Evolutionary conservation across 1,140 invertebrate species (phyloP).

Genomic region (Eumaeus atala): DNA sequence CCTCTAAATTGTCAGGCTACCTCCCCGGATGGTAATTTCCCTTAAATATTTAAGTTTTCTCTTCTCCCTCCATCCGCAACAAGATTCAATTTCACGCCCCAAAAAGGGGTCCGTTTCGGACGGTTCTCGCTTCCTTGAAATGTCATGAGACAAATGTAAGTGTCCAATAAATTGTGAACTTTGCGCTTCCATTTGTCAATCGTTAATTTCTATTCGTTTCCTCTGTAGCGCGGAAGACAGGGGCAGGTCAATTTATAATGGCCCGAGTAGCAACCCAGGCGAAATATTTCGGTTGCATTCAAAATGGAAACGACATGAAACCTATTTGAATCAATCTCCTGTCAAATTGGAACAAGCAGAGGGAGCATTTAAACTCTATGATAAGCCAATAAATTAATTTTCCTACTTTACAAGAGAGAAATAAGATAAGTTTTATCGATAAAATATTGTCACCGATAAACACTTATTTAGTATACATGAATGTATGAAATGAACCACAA

Average conservation of each 20-base stretch:
- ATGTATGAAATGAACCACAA: not conserved
- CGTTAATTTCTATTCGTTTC: constrained; percentile 25
- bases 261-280: constrained; percentile 36
- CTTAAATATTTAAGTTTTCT: constrained; percentile 72
- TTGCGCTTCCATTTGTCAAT: constrained; percentile 29
- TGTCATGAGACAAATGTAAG: constrained; percentile 57
- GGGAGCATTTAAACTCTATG: constrained; percentile 27
- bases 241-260: constrained; percentile 38
- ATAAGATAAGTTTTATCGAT: too few species aligned
- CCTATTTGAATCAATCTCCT: constrained; percentile 63
- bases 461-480: not conserved
- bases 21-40: constrained; percentile 55
- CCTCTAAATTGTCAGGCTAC: constrained; percentile 49
- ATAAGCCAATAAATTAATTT: constrained; percentile 21
- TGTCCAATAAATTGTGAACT: constrained; percentile 46
- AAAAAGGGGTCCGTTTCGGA: constrained; percentile 58
- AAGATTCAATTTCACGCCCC: constrained; percentile 72
- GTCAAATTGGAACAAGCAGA: constrained; percentile 50
- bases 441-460: too few species aligned
- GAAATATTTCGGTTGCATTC: constrained; percentile 60
- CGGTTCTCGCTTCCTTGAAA: constrained; percentile 57
- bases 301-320: constrained; percentile 45
- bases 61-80: constrained; percentile 62
- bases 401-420: not conserved
- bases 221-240: constrained; percentile 20